Evolutionary conservation across 2,113 vertebrate species (phyloP).

Genomic region (Chelonoidis abingdonii): DNA sequence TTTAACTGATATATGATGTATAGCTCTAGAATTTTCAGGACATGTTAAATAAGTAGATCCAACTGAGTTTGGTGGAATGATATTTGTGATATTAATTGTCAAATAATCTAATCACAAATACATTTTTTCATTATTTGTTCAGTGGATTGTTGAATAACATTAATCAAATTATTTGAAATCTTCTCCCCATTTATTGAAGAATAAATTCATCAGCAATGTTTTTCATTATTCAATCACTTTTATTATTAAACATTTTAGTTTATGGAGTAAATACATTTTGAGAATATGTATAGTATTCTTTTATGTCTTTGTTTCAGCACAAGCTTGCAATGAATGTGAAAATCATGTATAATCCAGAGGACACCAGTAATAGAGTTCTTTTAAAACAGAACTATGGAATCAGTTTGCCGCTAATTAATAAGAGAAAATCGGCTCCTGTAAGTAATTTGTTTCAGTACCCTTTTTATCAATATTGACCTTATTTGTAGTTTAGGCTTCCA

Average conservation of each 20-base stretch:
- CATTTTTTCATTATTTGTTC: not conserved
- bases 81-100: fast-evolving
- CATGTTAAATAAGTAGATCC: not conserved
- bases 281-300: not conserved
- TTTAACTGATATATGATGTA: not conserved
- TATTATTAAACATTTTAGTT: slow-evolving; percentile 41
- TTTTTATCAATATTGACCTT: not conserved
- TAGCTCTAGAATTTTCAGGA: not conserved
- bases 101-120: not conserved
- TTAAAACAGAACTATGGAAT: slow-evolving; percentile 77
- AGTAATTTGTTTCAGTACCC: slow-evolving; percentile 69
- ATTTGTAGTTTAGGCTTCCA: not conserved
- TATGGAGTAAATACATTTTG: not conserved
- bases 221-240: not conserved
- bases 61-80: not conserved
- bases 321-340: slow-evolving; percentile 79
- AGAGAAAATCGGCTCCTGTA: slow-evolving; percentile 78
- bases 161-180: not conserved
- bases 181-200: not conserved
- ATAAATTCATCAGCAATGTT: not conserved
- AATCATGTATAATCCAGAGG: slow-evolving; percentile 77
- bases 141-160: not conserved
- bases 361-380: slow-evolving; percentile 71
- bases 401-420: slow-evolving; percentile 79
- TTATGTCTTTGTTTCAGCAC: slow-evolving; percentile 75